These are phyloP conservation scores for Cliona cf. orientalis DNA, from an alignment of 37 sponge, comb jelly and placozoan genomes.

Conservation along the genomic window DNA sequence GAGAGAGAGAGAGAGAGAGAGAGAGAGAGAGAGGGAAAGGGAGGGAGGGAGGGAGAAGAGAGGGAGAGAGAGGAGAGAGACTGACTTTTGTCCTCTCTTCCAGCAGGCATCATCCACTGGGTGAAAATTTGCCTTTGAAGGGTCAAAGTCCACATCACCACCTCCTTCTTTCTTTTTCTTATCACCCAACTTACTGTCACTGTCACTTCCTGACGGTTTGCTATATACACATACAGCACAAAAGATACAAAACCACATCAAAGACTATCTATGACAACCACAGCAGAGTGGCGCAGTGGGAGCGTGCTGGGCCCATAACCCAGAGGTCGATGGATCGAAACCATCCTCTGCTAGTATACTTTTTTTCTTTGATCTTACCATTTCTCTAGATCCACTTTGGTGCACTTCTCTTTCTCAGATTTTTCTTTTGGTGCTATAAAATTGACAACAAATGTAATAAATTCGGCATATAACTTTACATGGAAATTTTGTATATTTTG, in stretches of 20 bases:
- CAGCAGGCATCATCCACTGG: conserved; percentile 26
- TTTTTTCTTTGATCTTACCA: conserved; percentile 54
- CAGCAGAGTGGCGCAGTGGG: conserved; percentile 96
- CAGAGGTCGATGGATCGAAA: conserved; percentile 97
- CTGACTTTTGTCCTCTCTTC: conserved; percentile 6
- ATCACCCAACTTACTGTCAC: too few species aligned
- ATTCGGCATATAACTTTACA: too few species aligned
- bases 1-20: conserved; percentile 13
- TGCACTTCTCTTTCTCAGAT: not conserved
- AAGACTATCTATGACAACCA: too few species aligned
- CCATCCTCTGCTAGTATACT: conserved; percentile 87
- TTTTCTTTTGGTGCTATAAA: conserved; percentile 16
- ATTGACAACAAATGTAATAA: too few species aligned
- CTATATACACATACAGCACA: too few species aligned
- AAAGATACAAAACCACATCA: too few species aligned
- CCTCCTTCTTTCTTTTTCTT: too few species aligned
- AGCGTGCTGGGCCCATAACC: conserved; percentile 98
- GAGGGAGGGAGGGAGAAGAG: conserved; percentile 9
- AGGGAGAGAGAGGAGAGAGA: not conserved
- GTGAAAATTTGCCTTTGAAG: not conserved
- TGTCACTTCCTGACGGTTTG: too few species aligned
- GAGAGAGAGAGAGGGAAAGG: not conserved
- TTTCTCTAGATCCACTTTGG: not conserved
- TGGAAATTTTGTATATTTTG: too few species aligned
- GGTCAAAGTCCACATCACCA: conserved; percentile 2